Percentiles rank a stretch among this genome's conserved stretches.
Evolutionary conservation across 1,140 invertebrate species (phyloP).

Genomic region (Triops cancriformis): DNA sequence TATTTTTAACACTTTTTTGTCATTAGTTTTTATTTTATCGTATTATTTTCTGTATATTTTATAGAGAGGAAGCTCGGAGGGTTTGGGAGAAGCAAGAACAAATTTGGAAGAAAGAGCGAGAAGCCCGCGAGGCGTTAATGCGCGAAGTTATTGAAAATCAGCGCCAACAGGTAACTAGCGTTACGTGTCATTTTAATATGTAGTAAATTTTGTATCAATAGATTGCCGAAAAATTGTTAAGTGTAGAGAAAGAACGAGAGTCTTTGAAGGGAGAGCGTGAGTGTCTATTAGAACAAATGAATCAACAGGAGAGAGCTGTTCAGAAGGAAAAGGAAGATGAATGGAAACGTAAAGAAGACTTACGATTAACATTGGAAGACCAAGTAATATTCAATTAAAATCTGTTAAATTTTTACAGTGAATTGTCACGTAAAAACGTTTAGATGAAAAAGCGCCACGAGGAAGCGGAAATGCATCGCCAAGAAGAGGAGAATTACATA

Average conservation of each 20-base stretch:
- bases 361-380: background rate
- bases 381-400: background rate
- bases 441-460: background rate
- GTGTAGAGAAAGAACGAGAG: background rate
- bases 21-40: no score
- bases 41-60: no score
- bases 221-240: background rate
- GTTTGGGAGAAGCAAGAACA: background rate
- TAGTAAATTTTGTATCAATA: background rate
- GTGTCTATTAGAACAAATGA: background rate
- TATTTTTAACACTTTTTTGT: no score
- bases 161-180: background rate
- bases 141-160: background rate
- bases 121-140: background rate
- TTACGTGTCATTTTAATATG: background rate
- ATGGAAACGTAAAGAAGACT: background rate
- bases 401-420: background rate
- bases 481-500: background rate
- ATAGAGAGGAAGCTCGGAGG: background rate
- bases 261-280: background rate
- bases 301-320: background rate
- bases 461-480: background rate
- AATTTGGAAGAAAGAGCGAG: constrained; percentile 1
- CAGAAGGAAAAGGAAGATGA: background rate
- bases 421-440: background rate